Percentiles rank a stretch among this genome's conserved stretches.
Evolutionary conservation across 2,113 vertebrate species (phyloP).

Genomic region (Brachionichthys hirsutus): DNA sequence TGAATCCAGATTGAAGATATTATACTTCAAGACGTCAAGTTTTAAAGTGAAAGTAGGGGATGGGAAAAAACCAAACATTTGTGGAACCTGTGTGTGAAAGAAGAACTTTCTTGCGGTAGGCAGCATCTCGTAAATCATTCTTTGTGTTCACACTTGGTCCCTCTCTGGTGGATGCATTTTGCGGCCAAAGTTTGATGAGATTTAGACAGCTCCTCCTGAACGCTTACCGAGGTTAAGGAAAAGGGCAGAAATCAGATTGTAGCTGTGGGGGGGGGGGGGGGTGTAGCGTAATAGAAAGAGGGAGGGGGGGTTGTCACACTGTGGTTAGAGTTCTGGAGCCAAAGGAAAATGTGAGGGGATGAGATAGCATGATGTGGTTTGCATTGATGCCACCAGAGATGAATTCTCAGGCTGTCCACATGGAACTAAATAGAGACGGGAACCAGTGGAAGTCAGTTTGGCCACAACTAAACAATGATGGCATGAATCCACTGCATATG

Average conservation of each 20-base stretch:
- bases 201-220: constrained; percentile 6
- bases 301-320: constrained; percentile 29
- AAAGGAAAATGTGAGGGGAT: constrained; percentile 74
- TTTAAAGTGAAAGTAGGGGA: constrained; percentile 7
- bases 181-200: constrained; percentile 32
- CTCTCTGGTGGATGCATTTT: constrained; percentile 71
- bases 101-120: constrained; percentile 55
- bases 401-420: constrained; percentile 20
- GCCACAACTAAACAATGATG: constrained; percentile 47
- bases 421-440: constrained; percentile 28
- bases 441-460: constrained; percentile 60
- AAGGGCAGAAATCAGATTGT: constrained; percentile 48
- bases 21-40: neutral
- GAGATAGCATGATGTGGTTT: constrained; percentile 75
- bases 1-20: neutral
- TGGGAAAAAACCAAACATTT: constrained; percentile 30
- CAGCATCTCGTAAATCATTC: constrained; percentile 65
- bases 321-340: constrained; percentile 59
- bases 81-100: constrained; percentile 41
- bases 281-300: constrained; percentile 26
- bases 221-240: constrained; percentile 34
- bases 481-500: constrained; percentile 18
- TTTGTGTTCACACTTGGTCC: constrained; percentile 53
- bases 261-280: constrained; percentile 16
- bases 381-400: constrained; percentile 52